phyloP scores from a whole-genome alignment of 92 coral and sea anemone genomes.

The Parazoanthus atlanticus region DNA sequence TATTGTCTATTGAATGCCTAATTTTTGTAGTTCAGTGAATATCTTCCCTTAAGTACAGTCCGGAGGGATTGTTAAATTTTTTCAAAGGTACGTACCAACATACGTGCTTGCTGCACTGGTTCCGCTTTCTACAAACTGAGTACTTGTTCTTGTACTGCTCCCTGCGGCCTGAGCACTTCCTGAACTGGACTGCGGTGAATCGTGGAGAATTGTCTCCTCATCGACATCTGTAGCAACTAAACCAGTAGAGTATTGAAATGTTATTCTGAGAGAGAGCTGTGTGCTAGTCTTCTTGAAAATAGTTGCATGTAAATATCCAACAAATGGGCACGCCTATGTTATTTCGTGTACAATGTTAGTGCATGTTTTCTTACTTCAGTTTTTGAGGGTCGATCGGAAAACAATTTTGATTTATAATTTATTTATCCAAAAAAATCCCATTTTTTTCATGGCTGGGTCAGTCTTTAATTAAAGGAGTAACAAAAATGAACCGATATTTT shows the following conservation, averaged over 20 bases:
- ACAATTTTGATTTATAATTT: too few species aligned
- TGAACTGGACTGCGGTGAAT: not conserved
- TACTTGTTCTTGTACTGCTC: not conserved
- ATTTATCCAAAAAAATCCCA: not conserved
- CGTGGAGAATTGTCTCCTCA: not conserved
- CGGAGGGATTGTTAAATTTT: not conserved
- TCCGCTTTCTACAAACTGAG: constrained; percentile 5
- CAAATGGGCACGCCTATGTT: not conserved
- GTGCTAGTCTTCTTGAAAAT: not conserved
- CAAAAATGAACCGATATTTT: not conserved
- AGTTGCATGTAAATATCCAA: not conserved
- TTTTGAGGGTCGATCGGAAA: not conserved
- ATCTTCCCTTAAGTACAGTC: not conserved
- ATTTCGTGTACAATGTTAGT: not conserved
- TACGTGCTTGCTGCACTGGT: not conserved
- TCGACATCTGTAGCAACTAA: constrained; percentile 1
- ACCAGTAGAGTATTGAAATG: not conserved
- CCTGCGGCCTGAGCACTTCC: not conserved
- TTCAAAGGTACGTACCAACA: not conserved
- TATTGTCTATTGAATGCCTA: not conserved
- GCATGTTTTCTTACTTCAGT: not conserved
- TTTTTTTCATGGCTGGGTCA: not conserved
- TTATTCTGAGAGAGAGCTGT: not conserved
- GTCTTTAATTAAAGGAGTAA: not conserved
- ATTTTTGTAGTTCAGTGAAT: too few species aligned